Percentiles rank a stretch among this genome's conserved stretches.
These are phyloP conservation scores for Tetheella fluctuosa DNA, from an alignment of 2,888 invertebrate species.

Conservation along the genomic window DNA sequence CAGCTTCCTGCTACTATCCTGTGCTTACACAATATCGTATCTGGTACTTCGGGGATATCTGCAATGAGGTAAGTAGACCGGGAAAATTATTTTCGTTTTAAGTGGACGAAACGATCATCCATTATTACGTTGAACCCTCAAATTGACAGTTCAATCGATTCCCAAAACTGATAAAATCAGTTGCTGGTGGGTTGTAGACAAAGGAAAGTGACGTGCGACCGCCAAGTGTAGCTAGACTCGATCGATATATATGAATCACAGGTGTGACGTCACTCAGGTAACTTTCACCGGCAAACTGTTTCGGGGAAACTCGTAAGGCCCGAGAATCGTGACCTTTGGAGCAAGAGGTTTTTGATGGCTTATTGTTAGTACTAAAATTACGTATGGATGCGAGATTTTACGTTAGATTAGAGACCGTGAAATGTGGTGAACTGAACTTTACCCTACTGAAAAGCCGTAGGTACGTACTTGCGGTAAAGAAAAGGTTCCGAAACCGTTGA, in stretches of 20 bases:
- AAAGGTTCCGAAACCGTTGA: too few species aligned
- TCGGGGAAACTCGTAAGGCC: constrained; percentile 8
- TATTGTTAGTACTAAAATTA: neutral
- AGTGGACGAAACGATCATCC: too few species aligned
- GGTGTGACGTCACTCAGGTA: constrained; percentile 24
- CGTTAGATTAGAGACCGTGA: neutral
- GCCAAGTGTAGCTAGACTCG: constrained; percentile 26
- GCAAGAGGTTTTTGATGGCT: neutral
- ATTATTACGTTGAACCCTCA: neutral
- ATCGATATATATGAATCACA: constrained; percentile 25
- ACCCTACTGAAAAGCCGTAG: too few species aligned
- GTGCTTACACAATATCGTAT: neutral
- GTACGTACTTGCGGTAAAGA: too few species aligned
- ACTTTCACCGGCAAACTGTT: constrained; percentile 23
- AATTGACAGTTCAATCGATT: neutral
- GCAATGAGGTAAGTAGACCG: too few species aligned
- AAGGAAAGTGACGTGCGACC: constrained; percentile 15
- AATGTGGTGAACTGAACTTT: neutral
- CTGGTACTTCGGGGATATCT: too few species aligned
- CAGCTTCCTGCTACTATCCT: neutral
- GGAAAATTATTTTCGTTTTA: too few species aligned
- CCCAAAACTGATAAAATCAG: neutral
- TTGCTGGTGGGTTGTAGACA: neutral
- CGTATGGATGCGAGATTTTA: neutral
- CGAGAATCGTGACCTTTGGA: neutral